Percentiles rank a stretch among this genome's conserved stretches.
Evolutionary conservation across 2,797 vertebrate genomes (phyloP).

Genomic region (Peromyscus nudipes): DNA sequence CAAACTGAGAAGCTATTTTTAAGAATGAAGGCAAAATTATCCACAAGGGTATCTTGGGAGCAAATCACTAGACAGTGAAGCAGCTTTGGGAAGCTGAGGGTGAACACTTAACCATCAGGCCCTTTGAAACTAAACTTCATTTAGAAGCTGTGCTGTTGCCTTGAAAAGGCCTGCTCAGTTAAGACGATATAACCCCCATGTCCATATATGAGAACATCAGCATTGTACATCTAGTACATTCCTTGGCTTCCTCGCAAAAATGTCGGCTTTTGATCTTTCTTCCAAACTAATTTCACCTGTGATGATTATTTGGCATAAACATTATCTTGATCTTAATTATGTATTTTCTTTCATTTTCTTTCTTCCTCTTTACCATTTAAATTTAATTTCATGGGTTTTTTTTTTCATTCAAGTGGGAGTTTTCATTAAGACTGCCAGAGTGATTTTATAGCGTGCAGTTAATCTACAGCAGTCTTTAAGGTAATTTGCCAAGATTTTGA

Average conservation of each 20-base stretch:
- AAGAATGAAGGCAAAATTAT: constrained; percentile 1
- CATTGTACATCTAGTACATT: not conserved
- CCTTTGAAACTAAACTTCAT: constrained; percentile 41
- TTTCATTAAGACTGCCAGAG: constrained; percentile 51
- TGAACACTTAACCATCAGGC: not conserved
- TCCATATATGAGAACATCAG: not conserved
- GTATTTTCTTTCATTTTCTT: constrained; percentile 22
- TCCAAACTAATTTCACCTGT: constrained; percentile 29
- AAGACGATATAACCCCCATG: accelerated
- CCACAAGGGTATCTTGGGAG: not conserved
- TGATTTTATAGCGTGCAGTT: constrained; percentile 50
- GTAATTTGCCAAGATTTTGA: constrained; percentile 59
- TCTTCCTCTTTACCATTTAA: constrained; percentile 32
- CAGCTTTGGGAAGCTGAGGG: not conserved
- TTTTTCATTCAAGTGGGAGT: constrained; percentile 29
- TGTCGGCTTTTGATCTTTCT: constrained; percentile 16
- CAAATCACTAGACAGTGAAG: not conserved
- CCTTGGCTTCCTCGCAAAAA: constrained; percentile 3
- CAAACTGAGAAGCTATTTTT: not conserved
- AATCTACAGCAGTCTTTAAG: constrained; percentile 55
- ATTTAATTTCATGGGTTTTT: constrained; percentile 12
- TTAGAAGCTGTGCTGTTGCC: not conserved
- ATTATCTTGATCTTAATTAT: constrained; percentile 2
- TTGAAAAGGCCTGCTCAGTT: not conserved
- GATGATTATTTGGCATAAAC: not conserved